Evolutionary conservation across 2,888 invertebrate species (phyloP).

Genomic region (Heterodera filipjevi): DNA sequence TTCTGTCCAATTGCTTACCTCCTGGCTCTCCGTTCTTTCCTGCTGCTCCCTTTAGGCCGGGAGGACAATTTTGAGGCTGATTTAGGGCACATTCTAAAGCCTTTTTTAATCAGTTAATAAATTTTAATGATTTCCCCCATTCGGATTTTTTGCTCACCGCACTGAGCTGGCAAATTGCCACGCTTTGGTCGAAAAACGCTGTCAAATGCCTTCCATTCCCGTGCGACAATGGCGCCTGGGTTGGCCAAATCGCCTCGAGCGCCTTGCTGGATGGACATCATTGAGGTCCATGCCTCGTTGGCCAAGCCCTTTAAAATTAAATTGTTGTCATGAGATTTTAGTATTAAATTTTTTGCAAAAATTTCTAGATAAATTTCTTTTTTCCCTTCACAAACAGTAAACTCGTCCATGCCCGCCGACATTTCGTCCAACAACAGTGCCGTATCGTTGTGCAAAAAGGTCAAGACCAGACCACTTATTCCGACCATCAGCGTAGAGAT

Average conservation of each 20-base stretch:
- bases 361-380: neutral
- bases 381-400: neutral
- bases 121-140: too few species aligned
- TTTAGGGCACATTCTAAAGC: constrained; percentile 9
- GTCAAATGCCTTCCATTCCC: neutral
- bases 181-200: neutral
- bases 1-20: neutral
- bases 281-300: constrained; percentile 2
- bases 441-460: neutral
- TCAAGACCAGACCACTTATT: neutral
- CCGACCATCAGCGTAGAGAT: neutral
- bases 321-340: neutral
- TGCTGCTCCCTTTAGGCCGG: constrained; percentile 15
- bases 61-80: constrained; percentile 20
- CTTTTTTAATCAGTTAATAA: too few species aligned
- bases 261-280: constrained; percentile 2
- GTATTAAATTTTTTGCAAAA: neutral
- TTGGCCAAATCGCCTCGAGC: neutral
- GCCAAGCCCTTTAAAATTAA: neutral
- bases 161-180: neutral
- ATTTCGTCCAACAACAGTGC: neutral
- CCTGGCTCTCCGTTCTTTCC: constrained; percentile 14
- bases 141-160: neutral
- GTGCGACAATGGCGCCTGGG: neutral
- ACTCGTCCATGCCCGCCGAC: neutral